Evolutionary conservation across 2,797 vertebrate genomes (phyloP).

Genomic region (Tadarida brasiliensis): DNA sequence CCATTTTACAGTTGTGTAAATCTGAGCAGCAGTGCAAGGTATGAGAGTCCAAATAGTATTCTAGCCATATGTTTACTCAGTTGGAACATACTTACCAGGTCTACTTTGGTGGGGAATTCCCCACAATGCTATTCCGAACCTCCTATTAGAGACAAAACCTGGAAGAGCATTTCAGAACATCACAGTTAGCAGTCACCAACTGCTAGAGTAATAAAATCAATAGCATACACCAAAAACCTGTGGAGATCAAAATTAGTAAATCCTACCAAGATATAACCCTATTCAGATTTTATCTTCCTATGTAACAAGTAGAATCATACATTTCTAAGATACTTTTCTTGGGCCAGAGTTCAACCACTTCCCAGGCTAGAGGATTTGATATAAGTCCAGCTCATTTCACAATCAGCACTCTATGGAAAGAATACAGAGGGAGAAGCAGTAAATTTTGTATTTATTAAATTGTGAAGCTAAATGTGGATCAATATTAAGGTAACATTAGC

Average conservation of each 20-base stretch:
- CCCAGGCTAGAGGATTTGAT: not conserved
- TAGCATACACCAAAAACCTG: not conserved
- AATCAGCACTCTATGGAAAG: not conserved
- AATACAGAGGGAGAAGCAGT: not conserved
- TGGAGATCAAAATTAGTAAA: not conserved
- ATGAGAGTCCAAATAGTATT: not conserved
- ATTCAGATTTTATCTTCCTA: not conserved
- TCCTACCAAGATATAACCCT: not conserved
- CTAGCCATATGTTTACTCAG: not conserved
- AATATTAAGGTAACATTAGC: slow-evolving; percentile 14
- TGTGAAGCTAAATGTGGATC: not conserved
- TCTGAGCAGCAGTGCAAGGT: not conserved
- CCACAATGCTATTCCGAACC: not conserved
- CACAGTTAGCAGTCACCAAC: not conserved
- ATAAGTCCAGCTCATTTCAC: not conserved
- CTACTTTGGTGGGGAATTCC: not conserved
- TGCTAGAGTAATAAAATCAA: slow-evolving; percentile 31
- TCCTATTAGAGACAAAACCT: not conserved
- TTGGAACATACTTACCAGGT: not conserved
- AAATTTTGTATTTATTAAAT: not conserved
- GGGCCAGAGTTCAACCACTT: not conserved
- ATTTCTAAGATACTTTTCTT: slow-evolving; percentile 33
- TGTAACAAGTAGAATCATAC: not conserved
- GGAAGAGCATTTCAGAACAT: not conserved
- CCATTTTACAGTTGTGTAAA: not conserved